Percentiles rank a stretch among this genome's conserved stretches.
These are phyloP conservation scores for Agonopterix heracliana DNA, from an alignment of 2,888 invertebrate species.

Conservation along the genomic window DNA sequence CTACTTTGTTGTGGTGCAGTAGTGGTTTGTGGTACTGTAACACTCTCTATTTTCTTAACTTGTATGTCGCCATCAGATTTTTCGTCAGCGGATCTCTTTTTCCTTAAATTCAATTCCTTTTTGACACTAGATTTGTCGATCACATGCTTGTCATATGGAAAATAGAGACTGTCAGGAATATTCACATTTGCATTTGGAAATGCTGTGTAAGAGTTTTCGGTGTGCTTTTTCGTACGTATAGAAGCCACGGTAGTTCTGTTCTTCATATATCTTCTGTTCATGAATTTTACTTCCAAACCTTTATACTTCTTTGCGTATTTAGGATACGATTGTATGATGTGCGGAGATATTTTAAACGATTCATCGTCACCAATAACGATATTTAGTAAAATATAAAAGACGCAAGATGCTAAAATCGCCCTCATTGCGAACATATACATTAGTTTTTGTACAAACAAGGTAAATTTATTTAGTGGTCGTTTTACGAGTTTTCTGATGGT, in stretches of 20 bases:
- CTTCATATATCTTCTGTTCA: constrained; percentile 31
- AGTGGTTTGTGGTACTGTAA: too few species aligned
- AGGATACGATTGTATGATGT: constrained; percentile 21
- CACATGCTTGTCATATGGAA: constrained; percentile 21
- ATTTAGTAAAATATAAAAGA: constrained; percentile 20
- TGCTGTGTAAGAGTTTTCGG: constrained; percentile 29
- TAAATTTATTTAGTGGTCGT: background rate
- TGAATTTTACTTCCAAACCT: constrained; percentile 27
- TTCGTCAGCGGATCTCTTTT: background rate
- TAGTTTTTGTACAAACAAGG: too few species aligned
- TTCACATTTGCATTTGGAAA: constrained; percentile 24
- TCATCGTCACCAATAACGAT: constrained; percentile 15
- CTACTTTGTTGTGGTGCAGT: too few species aligned
- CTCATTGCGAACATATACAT: constrained; percentile 26
- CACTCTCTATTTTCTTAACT: too few species aligned
- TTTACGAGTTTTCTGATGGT: constrained; percentile 21
- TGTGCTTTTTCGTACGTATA: too few species aligned
- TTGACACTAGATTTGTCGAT: constrained; percentile 37
- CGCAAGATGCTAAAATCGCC: constrained; percentile 24
- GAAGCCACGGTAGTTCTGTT: background rate
- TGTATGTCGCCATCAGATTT: too few species aligned
- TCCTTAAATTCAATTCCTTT: constrained; percentile 26
- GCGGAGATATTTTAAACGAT: constrained; percentile 6
- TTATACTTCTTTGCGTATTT: constrained; percentile 27
- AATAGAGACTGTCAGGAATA: constrained; percentile 38